Base-by-base conservation (phyloP, 2,113 vertebrate species). In the Pelecanus crispus region DNA sequence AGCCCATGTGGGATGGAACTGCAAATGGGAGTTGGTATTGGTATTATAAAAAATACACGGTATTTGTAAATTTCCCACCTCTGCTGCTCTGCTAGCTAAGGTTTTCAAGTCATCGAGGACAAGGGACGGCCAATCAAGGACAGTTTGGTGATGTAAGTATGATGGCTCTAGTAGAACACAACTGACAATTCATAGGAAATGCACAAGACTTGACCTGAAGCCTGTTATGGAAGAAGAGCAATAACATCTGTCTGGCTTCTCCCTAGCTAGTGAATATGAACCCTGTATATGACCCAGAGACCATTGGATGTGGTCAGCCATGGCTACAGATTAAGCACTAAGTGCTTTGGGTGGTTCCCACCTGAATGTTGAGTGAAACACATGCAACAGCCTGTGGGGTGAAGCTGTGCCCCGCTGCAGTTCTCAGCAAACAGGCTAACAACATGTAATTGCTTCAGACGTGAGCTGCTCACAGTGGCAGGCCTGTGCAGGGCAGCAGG, bases 221-320 rank as follows among this genome's bases (percentile, higher is more conserved):
- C 66, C 52, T 79, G 45, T 49, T 24, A 36, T 2, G 17, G 32
- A 68, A 70, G 28, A 74, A 49, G 6, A 55, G 26, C 36, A 44
- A 8, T 29, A 49, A 58, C 19, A 31, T 28, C 52, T 65, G 4
- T 38, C 11, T 67, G 34, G 59, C 28, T 61, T 83, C 19, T 65
- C 29, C 40, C 32, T 74, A 31, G 56, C 55, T 29, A 49, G 21
- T 36, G 50, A 86, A 50, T 66, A 28, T 6, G 22, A 74, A 50
- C 11, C 9, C 50, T 65, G 6, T 17, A 3, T 17, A 40, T 0
- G 11, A 25, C 62, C 14, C 47, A 26, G 34, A 67, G 44, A 34
- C 29, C 0, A 0, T 14, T 0, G 0, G 18, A 25, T 29, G 9
- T 17, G 24, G 36, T 29, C 73, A 40, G 19, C 38, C 52, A 17